Evolutionary conservation across 1,140 invertebrate species (phyloP), one percentile per base, ranked within the genome.

Genomic region (Venturia canescens): DNA sequence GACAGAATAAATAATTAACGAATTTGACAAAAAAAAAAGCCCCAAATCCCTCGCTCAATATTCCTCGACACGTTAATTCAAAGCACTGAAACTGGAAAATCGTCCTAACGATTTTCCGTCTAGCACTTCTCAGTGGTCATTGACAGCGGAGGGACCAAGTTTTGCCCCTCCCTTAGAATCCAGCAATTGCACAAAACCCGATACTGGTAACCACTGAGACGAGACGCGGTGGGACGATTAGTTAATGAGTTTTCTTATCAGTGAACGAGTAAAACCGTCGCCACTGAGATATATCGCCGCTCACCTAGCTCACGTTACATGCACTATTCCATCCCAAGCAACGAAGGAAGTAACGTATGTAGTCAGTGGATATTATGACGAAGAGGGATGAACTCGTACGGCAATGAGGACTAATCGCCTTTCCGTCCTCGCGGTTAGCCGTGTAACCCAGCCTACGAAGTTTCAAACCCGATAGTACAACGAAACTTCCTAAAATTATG

Each of bases 181-280:
- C 18, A 57, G 48, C 57, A 71, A 75, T 82, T 70, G 23, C 80
- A 44, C 79, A 83, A 84, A 74, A 76, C 44, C 50, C 80, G 77
- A 70, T 34, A 69, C 53, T 34, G 70, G 53, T n/a, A 70, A 44
- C 63, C 34, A 34, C 44, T 79, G 80, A 82, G 48, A 38, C 63
- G 60, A 85, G 80, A 76, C 18, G 4, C 78, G 77, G 57, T 80
- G 72, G 29, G 72, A 26, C 80, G 84, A 82, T 84, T 79, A 83
- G 81, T 81, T 83, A 86, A 85, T 80, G 81, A 85, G 82, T 80
- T 84, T 83, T 85, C 81, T 86, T 86, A 84, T 84, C 79, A 77
- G 50, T 63, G n/a, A 78, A 66, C 50, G 53, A 15, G 27, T 38
- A 78, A 63, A n/a, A 23, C 23, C 31, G 76, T 66, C 76, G 76